Base-by-base conservation (phyloP, 2,113 vertebrate genomes). In the Pseudolaguvia tuberculata region DNA sequence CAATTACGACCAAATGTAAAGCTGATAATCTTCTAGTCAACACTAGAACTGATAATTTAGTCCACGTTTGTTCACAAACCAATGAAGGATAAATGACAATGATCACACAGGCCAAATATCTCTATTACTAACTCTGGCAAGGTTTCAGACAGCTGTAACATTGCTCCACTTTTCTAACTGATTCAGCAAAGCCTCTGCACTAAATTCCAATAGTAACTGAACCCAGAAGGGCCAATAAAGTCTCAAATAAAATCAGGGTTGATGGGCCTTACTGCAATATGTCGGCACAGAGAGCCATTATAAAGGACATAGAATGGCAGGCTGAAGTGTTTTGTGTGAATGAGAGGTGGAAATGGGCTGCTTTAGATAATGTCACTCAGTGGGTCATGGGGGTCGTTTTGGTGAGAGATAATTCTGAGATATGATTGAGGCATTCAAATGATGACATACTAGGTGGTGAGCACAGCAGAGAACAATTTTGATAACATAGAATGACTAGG, bases 121-220 rank as follows among this genome's bases (percentile, higher is more conserved):
- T 29, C 75, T 35, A 67, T 69, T 84, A 83, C 79, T 78, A 80
- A 81, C 76, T 68, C 78, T 76, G 77, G 81, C 83, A 77, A 77
- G 76, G 52, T 63, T 81, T 80, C 52, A 76, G 78, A 79, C 23
- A 35, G 79, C 51, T 82, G 61, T 75, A 50, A 75, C 84, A 83
- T 72, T 73, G 79, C 79, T 77, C 61, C 59, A 75, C 58, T 67
- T 69, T 23, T 53, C 71, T 78, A 76, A 79, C 76, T 82, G 83
- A 82, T 76, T 87, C 82, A 83, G 73, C 76, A 56, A 70, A 50
- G 83, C 51, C 52, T 58, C 23, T 0, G 72, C 77, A 70, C 80
- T 86, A 72, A 83, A 78, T 83, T 67, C 80, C 52, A 62, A 53
- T 47, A 80, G 67, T 65, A 72, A 68, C 57, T 75, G 47, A 73